Base-by-base conservation (phyloP, 2,113 vertebrate genomes). In the Perca schrenkii region DNA sequence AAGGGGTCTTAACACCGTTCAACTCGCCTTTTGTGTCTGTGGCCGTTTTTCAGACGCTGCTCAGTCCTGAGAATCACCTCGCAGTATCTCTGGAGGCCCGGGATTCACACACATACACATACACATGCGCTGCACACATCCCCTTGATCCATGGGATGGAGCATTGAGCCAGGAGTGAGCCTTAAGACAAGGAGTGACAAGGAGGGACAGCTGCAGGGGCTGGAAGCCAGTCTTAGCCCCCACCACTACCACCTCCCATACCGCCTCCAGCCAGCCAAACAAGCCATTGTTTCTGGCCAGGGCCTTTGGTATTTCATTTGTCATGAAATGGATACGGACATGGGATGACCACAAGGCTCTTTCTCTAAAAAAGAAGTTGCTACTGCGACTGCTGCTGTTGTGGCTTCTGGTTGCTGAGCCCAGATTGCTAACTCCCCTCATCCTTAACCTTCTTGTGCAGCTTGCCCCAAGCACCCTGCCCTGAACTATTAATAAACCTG, bases 131-230 rank as follows among this genome's bases (percentile, higher is more conserved):
- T 21, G 12, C 74, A 81, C 83, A 90, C 88, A 88, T 91, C 66
- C 50, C 66, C 66, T 36, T 69, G 66, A 69, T 53, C 67, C 67
- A 80, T 40, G 86, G 86, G 81, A 69, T 21, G 67, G 28, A 69
- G 50, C 54, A 11, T 67, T 90, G 91, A 94, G 94, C 92, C 90
- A 86, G 88, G 87, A 92, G 92, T 91, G 93, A 95, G 93, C 93
- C 94, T 95, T 91, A 95, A 95, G 94, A 95, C 94, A 94, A 93
- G 93, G 91, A 92, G 91, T 95, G 94, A 95, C 92, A 93, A 94
- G 85, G 85, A 81, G 79, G 91, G 92, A 95, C 94, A 96, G 95
- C 94, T 95, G 94, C 93, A 92, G 82, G 90, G 88, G 92, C 87
- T 90, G 87, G 81, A 88, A 91, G 90, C 88, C 88, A 90, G 85